Base-by-base conservation (phyloP, 2,797 vertebrate genomes). In the Neosalanx taihuensis region DNA sequence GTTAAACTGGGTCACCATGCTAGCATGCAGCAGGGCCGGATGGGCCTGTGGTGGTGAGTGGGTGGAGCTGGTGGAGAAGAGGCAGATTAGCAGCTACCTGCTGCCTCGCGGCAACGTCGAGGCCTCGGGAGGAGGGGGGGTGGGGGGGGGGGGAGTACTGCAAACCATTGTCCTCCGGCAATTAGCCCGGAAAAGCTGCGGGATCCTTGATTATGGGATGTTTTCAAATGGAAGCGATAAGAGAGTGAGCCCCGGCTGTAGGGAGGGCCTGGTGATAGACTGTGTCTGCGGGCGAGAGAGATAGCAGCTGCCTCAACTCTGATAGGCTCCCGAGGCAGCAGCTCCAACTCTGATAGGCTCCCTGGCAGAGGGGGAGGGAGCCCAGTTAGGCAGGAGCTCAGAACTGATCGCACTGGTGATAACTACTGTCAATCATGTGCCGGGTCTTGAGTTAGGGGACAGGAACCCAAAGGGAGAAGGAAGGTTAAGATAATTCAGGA, bases 201-300 rank as follows among this genome's bases (percentile, higher is more conserved):
- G 87, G 90, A 85, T 85, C 83, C 86, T 84, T 89, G 87, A 93
- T 90, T 90, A 90, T 82, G 78, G 87, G 83, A 85, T 86, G 84
- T 85, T 90, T 87, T 80, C 91, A 92, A 92, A 89, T 87, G 84
- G 86, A 86, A 82, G 74, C 85, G 91, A 93, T 93, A 93, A 93
- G 87, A 81, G 75, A 58, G 79, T 62, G 72, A 83, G 85, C 79
- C 84, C 81, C 84, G 80, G 83, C 89, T 80, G 85, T 77, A 85
- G 79, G 82, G 81, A 46, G 81, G 81, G 84, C 83, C 85, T 85
- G 80, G 53, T 86, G 83, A 84, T 84, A 86, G 87, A 88, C 85
- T 69, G 78, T 84, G 85, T 85, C 92, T 90, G 84, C 82, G 76
- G 88, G 91, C 89, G 53, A 15, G 83, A 77, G 77, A 91, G 92